Evolutionary conservation across 2,888 invertebrate species (phyloP).

Genomic region (Tholera decimalis): DNA sequence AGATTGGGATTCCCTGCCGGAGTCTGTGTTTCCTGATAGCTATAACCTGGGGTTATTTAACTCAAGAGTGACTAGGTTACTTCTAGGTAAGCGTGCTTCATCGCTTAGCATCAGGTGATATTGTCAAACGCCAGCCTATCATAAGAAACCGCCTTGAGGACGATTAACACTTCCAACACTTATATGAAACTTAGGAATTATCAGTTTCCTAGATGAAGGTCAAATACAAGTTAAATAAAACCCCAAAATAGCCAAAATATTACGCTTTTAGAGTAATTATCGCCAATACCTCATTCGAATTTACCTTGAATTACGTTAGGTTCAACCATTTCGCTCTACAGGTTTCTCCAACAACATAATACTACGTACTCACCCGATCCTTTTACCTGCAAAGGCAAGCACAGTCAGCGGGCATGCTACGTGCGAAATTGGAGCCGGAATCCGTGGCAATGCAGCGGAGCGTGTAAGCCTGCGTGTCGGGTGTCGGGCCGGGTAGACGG

Average conservation of each 20-base stretch:
- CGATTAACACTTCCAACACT: too few relatives aligned
- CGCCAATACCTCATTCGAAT: background rate
- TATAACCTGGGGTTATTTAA: too few relatives aligned
- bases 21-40: too few relatives aligned
- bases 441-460: constrained; percentile 70
- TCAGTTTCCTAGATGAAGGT: too few relatives aligned
- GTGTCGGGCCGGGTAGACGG: constrained; percentile 65
- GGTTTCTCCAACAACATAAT: background rate
- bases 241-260: background rate
- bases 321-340: background rate
- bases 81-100: too few relatives aligned
- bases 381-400: constrained; percentile 8
- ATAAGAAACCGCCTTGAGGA: too few relatives aligned
- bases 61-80: too few relatives aligned
- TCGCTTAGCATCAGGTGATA: too few relatives aligned
- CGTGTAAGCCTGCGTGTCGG: constrained; percentile 71
- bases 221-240: too few relatives aligned
- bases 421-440: constrained; percentile 68
- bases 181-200: too few relatives aligned
- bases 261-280: background rate
- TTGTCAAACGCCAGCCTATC: too few relatives aligned
- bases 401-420: constrained; percentile 12
- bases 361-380: background rate
- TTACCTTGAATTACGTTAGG: background rate
- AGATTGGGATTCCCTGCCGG: too few relatives aligned